These are phyloP conservation scores for Aptenodytes patagonicus DNA, from an alignment of 2,113 vertebrate species.

Conservation along the genomic window DNA sequence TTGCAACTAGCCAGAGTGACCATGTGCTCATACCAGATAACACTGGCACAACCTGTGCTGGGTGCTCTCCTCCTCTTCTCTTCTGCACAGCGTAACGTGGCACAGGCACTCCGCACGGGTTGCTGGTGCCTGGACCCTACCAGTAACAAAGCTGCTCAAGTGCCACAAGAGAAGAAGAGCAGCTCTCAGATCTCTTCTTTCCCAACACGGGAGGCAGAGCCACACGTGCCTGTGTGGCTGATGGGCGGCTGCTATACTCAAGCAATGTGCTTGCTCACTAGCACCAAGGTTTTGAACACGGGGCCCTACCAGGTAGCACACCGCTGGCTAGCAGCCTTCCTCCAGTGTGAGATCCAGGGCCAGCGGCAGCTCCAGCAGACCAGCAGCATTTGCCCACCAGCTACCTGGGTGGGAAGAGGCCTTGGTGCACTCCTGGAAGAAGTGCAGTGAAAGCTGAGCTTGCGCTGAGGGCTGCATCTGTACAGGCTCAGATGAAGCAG, in stretches of 20 bases:
- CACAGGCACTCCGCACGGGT: neutral
- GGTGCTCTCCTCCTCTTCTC: neutral
- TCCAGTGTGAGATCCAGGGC: neutral
- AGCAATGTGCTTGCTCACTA: neutral
- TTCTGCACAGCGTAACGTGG: accelerated
- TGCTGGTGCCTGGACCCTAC: neutral
- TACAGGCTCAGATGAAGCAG: neutral
- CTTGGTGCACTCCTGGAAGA: neutral
- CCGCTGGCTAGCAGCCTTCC: neutral
- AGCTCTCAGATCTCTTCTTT: neutral
- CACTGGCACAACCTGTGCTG: neutral
- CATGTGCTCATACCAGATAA: neutral
- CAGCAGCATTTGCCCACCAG: neutral
- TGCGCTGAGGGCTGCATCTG: neutral
- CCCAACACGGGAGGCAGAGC: neutral
- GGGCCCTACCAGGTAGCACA: neutral
- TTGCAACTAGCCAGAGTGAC: neutral
- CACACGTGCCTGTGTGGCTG: neutral
- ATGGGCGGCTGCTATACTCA: accelerated
- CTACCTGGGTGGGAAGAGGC: neutral
- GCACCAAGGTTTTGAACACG: neutral
- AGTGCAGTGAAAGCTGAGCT: neutral
- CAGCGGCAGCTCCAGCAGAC: neutral
- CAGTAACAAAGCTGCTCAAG: neutral
- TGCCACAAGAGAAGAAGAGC: neutral